These are phyloP conservation scores for Phycodurus eques DNA, from an alignment of 2,113 vertebrate genomes.

Conservation along the genomic window DNA sequence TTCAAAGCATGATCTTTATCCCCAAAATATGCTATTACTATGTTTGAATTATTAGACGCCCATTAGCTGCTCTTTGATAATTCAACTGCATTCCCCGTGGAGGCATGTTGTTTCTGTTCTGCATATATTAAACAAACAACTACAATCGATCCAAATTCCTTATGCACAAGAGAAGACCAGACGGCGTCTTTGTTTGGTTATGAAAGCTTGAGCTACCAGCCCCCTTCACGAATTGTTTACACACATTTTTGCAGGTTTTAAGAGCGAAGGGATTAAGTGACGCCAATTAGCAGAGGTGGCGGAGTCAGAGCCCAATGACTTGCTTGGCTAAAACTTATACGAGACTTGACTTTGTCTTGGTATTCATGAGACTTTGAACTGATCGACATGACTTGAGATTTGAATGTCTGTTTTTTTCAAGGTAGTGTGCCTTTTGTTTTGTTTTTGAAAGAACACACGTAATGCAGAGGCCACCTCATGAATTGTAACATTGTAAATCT, in stretches of 20 bases:
- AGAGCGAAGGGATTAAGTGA: constrained; percentile 31
- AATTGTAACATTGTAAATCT: too few relatives aligned
- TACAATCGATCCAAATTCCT: constrained; percentile 15
- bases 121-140: constrained; percentile 28
- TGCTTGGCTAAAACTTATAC: too few relatives aligned
- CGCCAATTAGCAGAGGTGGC: constrained; percentile 42
- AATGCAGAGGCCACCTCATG: too few relatives aligned
- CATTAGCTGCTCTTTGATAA: constrained; percentile 30
- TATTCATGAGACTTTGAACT: too few relatives aligned
- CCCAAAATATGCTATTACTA: constrained; percentile 7
- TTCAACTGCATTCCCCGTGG: constrained; percentile 24
- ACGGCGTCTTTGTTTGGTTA: constrained; percentile 37
- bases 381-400: too few relatives aligned
- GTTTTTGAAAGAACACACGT: too few relatives aligned
- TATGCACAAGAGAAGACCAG: constrained; percentile 19
- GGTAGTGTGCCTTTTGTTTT: too few relatives aligned
- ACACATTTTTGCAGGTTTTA: constrained; percentile 22
- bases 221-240: constrained; percentile 7
- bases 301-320: too few relatives aligned
- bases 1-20: constrained; percentile 17
- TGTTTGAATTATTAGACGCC: constrained; percentile 22
- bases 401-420: too few relatives aligned
- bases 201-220: constrained; percentile 11
- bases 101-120: neutral
- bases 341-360: too few relatives aligned